Percentiles rank a stretch among this genome's conserved stretches.
Evolutionary conservation across 2,797 vertebrate species (phyloP).

Genomic region (Euphonia xanthogaster): DNA sequence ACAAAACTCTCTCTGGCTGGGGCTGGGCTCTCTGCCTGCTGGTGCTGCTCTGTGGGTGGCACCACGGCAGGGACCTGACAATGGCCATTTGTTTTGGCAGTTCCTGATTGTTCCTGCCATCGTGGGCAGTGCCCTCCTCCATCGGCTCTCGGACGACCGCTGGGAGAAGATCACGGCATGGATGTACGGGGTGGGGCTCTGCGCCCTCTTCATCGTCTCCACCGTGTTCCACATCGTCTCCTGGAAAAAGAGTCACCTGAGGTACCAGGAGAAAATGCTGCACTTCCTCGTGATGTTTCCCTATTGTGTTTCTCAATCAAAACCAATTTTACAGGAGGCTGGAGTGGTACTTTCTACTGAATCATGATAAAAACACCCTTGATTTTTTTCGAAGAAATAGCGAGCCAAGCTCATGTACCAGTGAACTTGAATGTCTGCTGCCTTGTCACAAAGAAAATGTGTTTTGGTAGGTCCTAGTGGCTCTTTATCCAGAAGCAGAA

Average conservation of each 20-base stretch:
- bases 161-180: constrained; percentile 94
- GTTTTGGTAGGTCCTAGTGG: neutral
- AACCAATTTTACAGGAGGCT: neutral
- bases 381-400: neutral
- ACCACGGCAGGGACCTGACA: accelerated
- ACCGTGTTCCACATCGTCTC: constrained; percentile 93
- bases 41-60: neutral
- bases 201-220: constrained; percentile 93
- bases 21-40: neutral
- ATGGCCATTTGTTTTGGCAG: constrained; percentile 61
- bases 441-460: neutral
- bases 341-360: neutral
- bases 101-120: constrained; percentile 92
- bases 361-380: neutral
- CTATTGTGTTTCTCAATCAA: neutral
- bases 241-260: constrained; percentile 98
- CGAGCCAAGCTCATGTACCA: neutral
- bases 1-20: neutral
- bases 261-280: constrained; percentile 67
- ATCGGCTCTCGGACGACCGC: constrained; percentile 87
- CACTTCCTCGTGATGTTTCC: neutral
- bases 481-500: neutral
- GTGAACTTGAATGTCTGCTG: neutral
- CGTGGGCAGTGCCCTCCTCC: constrained; percentile 89
- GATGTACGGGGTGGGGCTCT: constrained; percentile 95